Evolutionary conservation across 2,797 vertebrate species (phyloP).

Genomic region (Ambastaia sidthimunki): DNA sequence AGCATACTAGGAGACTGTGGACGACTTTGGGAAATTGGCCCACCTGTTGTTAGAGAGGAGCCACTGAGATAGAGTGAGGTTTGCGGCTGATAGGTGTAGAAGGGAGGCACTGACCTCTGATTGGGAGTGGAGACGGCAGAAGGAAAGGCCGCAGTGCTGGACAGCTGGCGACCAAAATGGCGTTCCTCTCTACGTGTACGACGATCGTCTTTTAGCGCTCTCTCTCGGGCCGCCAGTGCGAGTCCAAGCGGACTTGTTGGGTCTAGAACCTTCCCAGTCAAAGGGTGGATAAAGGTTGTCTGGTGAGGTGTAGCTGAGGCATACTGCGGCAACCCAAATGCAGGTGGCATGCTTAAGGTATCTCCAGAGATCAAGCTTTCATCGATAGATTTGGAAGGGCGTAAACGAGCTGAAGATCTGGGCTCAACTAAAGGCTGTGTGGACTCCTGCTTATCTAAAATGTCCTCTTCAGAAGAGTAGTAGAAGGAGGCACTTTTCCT

Average conservation of each 20-base stretch:
- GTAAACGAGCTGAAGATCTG: constrained; percentile 80
- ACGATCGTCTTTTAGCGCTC: constrained; percentile 87
- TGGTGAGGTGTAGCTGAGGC: constrained; percentile 74
- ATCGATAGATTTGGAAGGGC: constrained; percentile 92
- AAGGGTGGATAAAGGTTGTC: constrained; percentile 88
- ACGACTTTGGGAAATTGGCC: constrained; percentile 74
- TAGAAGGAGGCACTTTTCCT: constrained; percentile 90
- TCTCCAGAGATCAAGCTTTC: constrained; percentile 91
- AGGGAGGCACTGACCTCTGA: constrained; percentile 59
- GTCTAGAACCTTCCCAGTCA: constrained; percentile 91
- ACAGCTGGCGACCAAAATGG: constrained; percentile 81
- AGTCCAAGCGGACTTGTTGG: constrained; percentile 89
- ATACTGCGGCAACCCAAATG: constrained; percentile 81
- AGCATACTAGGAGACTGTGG: constrained; percentile 79
- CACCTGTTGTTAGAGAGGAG: constrained; percentile 71
- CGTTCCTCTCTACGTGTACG: constrained; percentile 79
- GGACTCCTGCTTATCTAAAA: constrained; percentile 75
- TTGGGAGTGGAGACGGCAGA: constrained; percentile 75
- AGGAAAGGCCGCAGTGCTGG: constrained; percentile 73
- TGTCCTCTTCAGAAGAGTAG: constrained; percentile 87
- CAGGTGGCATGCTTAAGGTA: constrained; percentile 84
- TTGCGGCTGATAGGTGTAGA: constrained; percentile 72
- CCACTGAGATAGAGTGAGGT: constrained; percentile 76
- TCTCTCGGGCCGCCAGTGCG: constrained; percentile 87
- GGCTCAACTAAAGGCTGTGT: constrained; percentile 69